Conservation (phyloP, 37 sponge, comb jelly and placozoan genomes). For the Mnemiopsis leidyi region DNA sequence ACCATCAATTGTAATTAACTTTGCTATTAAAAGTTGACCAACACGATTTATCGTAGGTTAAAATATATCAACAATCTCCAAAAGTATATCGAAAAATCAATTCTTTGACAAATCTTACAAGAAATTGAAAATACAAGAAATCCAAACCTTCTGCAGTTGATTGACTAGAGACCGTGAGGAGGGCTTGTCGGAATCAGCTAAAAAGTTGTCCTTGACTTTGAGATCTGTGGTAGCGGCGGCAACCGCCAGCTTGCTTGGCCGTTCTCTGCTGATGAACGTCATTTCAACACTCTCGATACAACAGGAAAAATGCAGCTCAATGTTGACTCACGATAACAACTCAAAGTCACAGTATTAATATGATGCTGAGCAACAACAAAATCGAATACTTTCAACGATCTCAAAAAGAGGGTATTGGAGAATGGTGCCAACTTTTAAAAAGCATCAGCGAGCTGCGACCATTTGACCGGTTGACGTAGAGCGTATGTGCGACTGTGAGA, state of each 20-base stretch:
- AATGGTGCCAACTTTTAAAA: neutral
- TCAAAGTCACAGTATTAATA: too few relatives aligned
- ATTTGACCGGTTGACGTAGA: neutral
- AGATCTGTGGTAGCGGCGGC: neutral
- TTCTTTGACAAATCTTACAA: too few relatives aligned
- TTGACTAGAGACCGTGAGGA: neutral
- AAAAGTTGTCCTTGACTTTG: neutral
- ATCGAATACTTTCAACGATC: neutral
- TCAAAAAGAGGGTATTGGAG: neutral
- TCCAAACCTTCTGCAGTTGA: neutral
- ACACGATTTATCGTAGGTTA: too few relatives aligned
- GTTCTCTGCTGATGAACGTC: neutral
- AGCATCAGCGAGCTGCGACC: neutral
- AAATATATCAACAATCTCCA: too few relatives aligned
- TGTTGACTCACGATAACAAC: neutral
- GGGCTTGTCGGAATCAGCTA: neutral
- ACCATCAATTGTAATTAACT: too few relatives aligned
- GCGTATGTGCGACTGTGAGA: too few relatives aligned
- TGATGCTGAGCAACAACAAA: neutral
- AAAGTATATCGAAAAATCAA: too few relatives aligned
- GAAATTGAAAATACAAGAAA: too few relatives aligned
- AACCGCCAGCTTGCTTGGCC: neutral
- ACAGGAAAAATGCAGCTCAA: too few relatives aligned
- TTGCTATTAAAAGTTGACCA: too few relatives aligned
- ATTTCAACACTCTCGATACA: neutral